These are phyloP conservation scores for Echinarachnius parma DNA, from an alignment of 53 echinoderm and acorn worm species.

Conservation along the genomic window DNA sequence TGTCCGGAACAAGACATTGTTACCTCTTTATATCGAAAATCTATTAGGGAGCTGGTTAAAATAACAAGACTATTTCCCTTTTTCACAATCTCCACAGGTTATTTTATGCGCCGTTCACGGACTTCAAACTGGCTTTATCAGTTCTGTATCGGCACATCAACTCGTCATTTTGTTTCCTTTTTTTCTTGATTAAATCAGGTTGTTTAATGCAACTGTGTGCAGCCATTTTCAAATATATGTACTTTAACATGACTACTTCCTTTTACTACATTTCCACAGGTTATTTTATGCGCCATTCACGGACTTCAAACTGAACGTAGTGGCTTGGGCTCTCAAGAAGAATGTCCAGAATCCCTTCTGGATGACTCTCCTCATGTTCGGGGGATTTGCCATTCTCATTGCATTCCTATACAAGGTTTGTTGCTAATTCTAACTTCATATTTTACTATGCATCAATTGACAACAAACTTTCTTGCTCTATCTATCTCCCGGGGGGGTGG, in stretches of 20 bases:
- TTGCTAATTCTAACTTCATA: too few species aligned
- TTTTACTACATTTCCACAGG: conserved; percentile 20
- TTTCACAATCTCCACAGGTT: conserved; percentile 31
- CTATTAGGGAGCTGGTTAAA: too few species aligned
- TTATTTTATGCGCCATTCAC: conserved; percentile 68
- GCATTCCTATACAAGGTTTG: conserved; percentile 31
- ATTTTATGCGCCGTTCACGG: conserved; percentile 66
- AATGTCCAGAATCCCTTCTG: conserved; percentile 2
- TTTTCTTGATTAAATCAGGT: too few species aligned
- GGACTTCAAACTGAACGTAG: conserved; percentile 29
- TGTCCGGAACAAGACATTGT: too few species aligned
- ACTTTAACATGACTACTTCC: background rate
- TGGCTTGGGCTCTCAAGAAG: conserved; percentile 56
- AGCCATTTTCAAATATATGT: too few species aligned
- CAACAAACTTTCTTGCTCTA: too few species aligned
- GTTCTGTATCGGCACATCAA: background rate
- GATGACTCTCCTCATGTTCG: background rate
- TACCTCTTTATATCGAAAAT: too few species aligned
- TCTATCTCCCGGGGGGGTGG: too few species aligned
- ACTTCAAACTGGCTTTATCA: conserved; percentile 15
- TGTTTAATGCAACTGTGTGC: too few species aligned
- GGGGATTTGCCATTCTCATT: conserved; percentile 2
- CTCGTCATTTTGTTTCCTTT: too few species aligned
- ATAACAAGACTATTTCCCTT: too few species aligned
- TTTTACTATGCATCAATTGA: too few species aligned